phyloP scores from a whole-genome alignment of 2,797 vertebrate genomes.

The Tangara arthus region DNA sequence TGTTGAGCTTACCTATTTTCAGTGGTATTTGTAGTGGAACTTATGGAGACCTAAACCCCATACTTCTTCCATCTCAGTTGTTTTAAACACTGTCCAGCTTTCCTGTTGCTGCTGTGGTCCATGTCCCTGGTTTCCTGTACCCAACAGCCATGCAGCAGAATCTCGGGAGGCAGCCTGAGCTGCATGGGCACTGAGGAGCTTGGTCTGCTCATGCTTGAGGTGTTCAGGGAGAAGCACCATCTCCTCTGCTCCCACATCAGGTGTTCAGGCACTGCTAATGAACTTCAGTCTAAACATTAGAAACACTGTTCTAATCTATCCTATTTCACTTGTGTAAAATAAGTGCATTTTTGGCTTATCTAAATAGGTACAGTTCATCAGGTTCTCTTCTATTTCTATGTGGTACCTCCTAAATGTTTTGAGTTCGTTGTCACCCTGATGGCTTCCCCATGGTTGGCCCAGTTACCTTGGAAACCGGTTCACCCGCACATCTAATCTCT shows the following conservation, averaged over 20 bases:
- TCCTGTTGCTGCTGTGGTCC: neutral
- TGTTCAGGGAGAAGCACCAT: neutral
- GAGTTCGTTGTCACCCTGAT: constrained; percentile 30
- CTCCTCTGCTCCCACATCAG: neutral
- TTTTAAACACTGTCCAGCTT: neutral
- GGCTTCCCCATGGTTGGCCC: constrained; percentile 4
- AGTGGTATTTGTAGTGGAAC: neutral
- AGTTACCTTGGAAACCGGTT: constrained; percentile 57
- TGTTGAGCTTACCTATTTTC: neutral
- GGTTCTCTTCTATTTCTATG: neutral
- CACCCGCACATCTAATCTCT: constrained; percentile 4
- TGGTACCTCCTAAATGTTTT: neutral
- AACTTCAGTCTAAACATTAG: neutral
- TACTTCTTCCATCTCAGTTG: neutral
- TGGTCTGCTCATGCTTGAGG: fast-evolving
- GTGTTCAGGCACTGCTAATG: neutral
- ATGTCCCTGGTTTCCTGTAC: fast-evolving
- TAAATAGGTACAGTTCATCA: neutral
- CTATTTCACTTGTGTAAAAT: neutral
- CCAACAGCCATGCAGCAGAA: fast-evolving
- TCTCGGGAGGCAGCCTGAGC: neutral
- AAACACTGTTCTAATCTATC: neutral
- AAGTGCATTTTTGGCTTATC: neutral
- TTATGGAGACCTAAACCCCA: neutral
- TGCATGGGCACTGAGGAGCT: fast-evolving